Conservation (phyloP, 2,888 invertebrate genomes). For the Agrochola lychnidis region DNA sequence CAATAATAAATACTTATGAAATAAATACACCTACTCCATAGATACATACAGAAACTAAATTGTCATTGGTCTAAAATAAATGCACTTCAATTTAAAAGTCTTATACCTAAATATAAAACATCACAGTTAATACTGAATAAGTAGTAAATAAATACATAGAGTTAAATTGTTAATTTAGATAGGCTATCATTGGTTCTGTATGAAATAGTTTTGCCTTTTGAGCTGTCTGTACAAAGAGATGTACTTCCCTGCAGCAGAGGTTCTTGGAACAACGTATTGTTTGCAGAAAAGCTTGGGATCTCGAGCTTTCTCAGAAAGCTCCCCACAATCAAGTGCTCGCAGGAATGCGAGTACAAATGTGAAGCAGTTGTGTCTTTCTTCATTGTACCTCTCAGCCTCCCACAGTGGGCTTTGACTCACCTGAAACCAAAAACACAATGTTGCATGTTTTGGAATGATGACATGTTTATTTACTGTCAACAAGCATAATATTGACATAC, state of each 20-base stretch:
- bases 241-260: constrained; percentile 96
- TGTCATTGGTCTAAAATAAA: constrained; percentile 87
- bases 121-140: constrained; percentile 90
- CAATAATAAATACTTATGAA: constrained; percentile 62
- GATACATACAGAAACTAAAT: constrained; percentile 73
- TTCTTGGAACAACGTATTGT: constrained; percentile 95
- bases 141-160: constrained; percentile 80
- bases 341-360: constrained; percentile 96
- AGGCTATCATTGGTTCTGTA: constrained; percentile 86
- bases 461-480: constrained; percentile 16
- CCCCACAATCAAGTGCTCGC: constrained; percentile 93
- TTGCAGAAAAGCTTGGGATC: constrained; percentile 94
- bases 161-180: constrained; percentile 67
- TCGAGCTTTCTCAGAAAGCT: constrained; percentile 92
- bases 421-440: constrained; percentile 70
- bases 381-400: constrained; percentile 93
- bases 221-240: constrained; percentile 95
- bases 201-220: constrained; percentile 86
- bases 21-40: constrained; percentile 60
- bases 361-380: constrained; percentile 95
- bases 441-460: not conserved
- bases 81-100: constrained; percentile 85
- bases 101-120: constrained; percentile 85
- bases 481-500: constrained; percentile 75
- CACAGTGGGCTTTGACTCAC: constrained; percentile 91